Evolutionary conservation across 2,888 invertebrate species (phyloP).

Genomic region (Tholera decimalis): DNA sequence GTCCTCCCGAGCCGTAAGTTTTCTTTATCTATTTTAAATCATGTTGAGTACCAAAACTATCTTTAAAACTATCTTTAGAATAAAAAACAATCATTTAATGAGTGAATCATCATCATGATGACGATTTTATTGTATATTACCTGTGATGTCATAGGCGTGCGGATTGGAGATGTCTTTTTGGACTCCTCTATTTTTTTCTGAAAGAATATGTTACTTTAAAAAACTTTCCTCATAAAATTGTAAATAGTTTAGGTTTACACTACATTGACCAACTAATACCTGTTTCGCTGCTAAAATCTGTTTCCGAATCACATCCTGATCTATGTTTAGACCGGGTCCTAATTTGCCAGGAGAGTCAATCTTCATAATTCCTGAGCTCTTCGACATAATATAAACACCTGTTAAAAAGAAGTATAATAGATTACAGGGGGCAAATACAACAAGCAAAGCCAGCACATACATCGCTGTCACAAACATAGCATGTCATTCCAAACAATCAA

Average conservation of each 20-base stretch:
- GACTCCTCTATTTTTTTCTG: conserved; percentile 86
- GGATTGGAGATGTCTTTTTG: conserved; percentile 76
- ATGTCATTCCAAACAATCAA: conserved; percentile 57
- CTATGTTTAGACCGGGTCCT: conserved; percentile 88
- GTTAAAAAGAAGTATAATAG: conserved; percentile 72
- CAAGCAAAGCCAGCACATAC: conserved; percentile 63
- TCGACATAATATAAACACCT: conserved; percentile 95
- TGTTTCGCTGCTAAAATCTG: conserved; percentile 90
- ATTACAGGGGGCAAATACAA: conserved; percentile 30
- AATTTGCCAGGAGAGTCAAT: conserved; percentile 92
- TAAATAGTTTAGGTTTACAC: not conserved
- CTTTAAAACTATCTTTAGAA: not conserved
- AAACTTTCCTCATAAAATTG: not conserved
- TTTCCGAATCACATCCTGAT: conserved; percentile 89
- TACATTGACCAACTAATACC: conserved; percentile 67
- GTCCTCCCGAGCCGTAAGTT: conserved; percentile 78
- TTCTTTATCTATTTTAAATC: conserved; percentile 76
- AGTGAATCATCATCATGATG: too few relatives aligned
- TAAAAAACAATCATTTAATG: not conserved
- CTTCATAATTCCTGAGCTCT: conserved; percentile 94
- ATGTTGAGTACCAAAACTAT: conserved; percentile 3
- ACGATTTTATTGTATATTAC: conserved; percentile 63
- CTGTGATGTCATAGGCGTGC: conserved; percentile 75
- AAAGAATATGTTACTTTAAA: conserved; percentile 40
- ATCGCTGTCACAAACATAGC: conserved; percentile 49